A percentile compares a stretch with the other conserved stretches of the same genome.
Evolutionary conservation across 2,797 vertebrate species (phyloP).

Genomic region (Gadopsis bispinosus): DNA sequence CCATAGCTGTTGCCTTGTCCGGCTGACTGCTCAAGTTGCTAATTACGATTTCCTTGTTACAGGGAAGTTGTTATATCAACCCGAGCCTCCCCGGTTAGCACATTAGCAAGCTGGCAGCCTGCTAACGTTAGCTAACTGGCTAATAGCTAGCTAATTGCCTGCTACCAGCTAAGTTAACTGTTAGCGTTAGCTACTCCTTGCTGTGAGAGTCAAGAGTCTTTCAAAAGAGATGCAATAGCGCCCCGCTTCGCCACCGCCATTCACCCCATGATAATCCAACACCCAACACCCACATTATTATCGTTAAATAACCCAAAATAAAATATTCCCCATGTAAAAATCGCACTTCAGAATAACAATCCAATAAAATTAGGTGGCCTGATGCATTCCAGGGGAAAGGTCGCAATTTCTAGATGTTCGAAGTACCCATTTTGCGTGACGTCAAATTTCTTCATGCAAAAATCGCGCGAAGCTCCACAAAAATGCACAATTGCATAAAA

Average conservation of each 20-base stretch:
- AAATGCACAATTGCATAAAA: slow-evolving; percentile 82
- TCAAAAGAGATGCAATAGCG: slow-evolving; percentile 93
- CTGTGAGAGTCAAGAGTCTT: slow-evolving; percentile 69
- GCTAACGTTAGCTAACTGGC: slow-evolving; percentile 79
- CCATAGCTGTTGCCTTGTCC: slow-evolving; percentile 82
- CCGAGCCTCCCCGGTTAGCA: slow-evolving; percentile 70
- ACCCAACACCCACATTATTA: slow-evolving; percentile 89
- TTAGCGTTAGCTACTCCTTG: slow-evolving; percentile 75
- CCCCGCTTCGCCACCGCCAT: slow-evolving; percentile 91
- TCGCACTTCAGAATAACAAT: slow-evolving; percentile 49
- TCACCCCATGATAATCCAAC: slow-evolving; percentile 91
- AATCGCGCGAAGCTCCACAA: slow-evolving; percentile 77
- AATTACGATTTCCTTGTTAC: slow-evolving; percentile 37
- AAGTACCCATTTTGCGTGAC: slow-evolving; percentile 85
- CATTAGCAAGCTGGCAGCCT: slow-evolving; percentile 78
- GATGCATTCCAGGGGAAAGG: slow-evolving; percentile 62
- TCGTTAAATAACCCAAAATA: slow-evolving; percentile 79
- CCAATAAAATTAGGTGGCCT: slow-evolving; percentile 60
- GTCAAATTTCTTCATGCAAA: slow-evolving; percentile 86
- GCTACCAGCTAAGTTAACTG: slow-evolving; percentile 78
- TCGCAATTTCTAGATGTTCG: slow-evolving; percentile 78
- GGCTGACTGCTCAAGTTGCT: slow-evolving; percentile 33
- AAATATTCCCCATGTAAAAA: slow-evolving; percentile 78
- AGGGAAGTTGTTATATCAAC: slow-evolving; percentile 46
- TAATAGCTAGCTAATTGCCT: slow-evolving; percentile 79